A percentile compares a stretch with the other conserved stretches of the same genome.
Conservation (phyloP, 2,113 vertebrate species). For the Sinocyclocheilus maitianheensis region DNA sequence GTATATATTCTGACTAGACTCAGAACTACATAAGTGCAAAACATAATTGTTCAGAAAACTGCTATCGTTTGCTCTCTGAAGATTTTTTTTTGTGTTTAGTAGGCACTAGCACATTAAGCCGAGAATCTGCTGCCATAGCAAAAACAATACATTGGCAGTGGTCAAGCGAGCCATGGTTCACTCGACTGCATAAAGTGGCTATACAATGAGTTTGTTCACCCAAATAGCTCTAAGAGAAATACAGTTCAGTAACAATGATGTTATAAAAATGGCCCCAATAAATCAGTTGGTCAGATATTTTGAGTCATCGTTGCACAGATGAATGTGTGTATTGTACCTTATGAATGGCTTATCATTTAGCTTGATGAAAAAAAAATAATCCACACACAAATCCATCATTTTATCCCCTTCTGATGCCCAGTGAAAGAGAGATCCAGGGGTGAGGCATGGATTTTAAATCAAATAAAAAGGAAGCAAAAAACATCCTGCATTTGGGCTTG, state of each 20-base stretch:
- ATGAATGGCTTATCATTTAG: slow-evolving; percentile 27
- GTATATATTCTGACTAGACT: neutral
- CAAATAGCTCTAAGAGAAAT: slow-evolving; percentile 12
- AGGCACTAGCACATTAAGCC: neutral
- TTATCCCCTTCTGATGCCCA: slow-evolving; percentile 24
- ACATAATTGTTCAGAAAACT: neutral
- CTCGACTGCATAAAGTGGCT: neutral
- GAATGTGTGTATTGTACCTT: neutral
- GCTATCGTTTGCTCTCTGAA: neutral
- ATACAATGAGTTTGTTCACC: neutral
- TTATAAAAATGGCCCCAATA: neutral
- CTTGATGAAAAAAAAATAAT: slow-evolving; percentile 41
- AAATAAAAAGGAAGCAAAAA: slow-evolving; percentile 20
- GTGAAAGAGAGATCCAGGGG: slow-evolving; percentile 29
- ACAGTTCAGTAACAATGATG: neutral
- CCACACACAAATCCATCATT: neutral
- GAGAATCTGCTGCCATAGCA: slow-evolving; percentile 38
- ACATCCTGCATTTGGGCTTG: neutral
- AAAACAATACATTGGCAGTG: slow-evolving; percentile 1
- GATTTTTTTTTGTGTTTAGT: slow-evolving; percentile 5
- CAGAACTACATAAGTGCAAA: neutral
- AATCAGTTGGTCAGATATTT: slow-evolving; percentile 25
- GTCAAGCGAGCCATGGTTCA: neutral
- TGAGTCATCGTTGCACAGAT: neutral
- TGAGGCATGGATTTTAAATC: slow-evolving; percentile 48